Percentiles rank a stretch among this genome's conserved stretches.
Conservation (phyloP, 2,888 invertebrate genomes). For the Calameuta idolon region DNA sequence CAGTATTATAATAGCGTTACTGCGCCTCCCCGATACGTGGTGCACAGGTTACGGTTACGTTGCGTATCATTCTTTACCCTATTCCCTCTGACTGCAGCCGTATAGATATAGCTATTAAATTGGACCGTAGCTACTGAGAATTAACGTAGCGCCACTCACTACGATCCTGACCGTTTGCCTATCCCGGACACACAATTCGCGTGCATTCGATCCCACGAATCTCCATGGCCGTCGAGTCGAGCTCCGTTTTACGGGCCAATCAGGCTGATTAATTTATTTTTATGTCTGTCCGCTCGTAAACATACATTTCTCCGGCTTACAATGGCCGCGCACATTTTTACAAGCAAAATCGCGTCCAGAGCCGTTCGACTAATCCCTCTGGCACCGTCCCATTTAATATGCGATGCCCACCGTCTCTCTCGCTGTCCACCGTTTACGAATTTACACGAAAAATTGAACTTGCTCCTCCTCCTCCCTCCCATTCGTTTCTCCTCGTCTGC, state of each 20-base stretch:
- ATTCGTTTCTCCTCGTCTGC: not conserved
- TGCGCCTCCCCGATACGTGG: not conserved
- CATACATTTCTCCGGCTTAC: slow-evolving; percentile 51
- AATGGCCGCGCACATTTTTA: slow-evolving; percentile 45
- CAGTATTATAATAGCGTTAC: slow-evolving; percentile 16
- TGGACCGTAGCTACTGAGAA: not conserved
- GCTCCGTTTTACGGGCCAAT: slow-evolving; percentile 16
- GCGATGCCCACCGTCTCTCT: slow-evolving; percentile 45
- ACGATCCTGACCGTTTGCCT: not conserved
- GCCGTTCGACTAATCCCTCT: slow-evolving; percentile 53
- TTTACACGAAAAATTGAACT: slow-evolving; percentile 54
- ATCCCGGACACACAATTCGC: not conserved
- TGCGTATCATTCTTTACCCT: not conserved
- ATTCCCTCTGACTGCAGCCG: not conserved
- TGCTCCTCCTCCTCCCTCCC: slow-evolving; percentile 12
- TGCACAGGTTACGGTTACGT: not conserved
- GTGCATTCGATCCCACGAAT: slow-evolving; percentile 23
- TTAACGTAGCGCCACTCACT: not conserved
- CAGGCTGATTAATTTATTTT: slow-evolving; percentile 47
- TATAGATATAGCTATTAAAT: not conserved
- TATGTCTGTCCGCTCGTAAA: slow-evolving; percentile 46
- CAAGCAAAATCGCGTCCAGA: slow-evolving; percentile 47
- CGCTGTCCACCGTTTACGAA: slow-evolving; percentile 56
- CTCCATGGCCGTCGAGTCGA: slow-evolving; percentile 1
- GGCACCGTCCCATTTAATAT: slow-evolving; percentile 61